Base-by-base conservation (phyloP, 2,797 vertebrate species). In the Amphiprion clarkii region DNA sequence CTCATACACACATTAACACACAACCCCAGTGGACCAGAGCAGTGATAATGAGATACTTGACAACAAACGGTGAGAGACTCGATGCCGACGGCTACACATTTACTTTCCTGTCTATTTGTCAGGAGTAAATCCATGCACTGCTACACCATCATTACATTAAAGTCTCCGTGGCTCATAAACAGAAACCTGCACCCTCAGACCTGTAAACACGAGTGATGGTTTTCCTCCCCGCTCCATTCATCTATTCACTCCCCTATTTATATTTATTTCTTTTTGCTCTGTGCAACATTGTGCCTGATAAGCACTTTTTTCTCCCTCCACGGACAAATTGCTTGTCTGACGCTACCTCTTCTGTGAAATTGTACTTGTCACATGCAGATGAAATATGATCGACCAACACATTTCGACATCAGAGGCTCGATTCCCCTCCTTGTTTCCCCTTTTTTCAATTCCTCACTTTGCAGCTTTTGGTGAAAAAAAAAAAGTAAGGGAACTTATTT, bases 311-410 rank as follows among this genome's bases (percentile, higher is more conserved):
- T 76, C n/a, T 9, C 70, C 55, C 14, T 27, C 4, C 27, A 7
- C 1, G 46, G 62, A 78, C 67, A 58, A 79, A 82, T 83, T 73
- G n/a, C 84, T 88, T 83, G 67, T 88, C 88, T 84, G 74, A 74
- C 51, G 56, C 59, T 53, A 81, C 79, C 55, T 88, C 82, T 83
- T 67, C 87, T 91, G 92, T 89, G 89, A 92, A 93, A 93, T 92
- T 88, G 78, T 85, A 82, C 84, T 84, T 87, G 86, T 89, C 85
- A 81, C 75, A 72, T 27, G 74, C 74, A 54, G 76, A 88, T 23
- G 27, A 90, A 86, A 86, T 91, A 86, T 31, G 79, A 81, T 76
- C 27, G 2, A 67, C 58, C 55, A 51, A 61, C 3, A 49, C 74
- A 40, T 82, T 48, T 17, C 5, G 6, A 48, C 14, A 21, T 16